Conservation (phyloP, 1,140 invertebrate genomes). For the Drosophila nikananu region DNA sequence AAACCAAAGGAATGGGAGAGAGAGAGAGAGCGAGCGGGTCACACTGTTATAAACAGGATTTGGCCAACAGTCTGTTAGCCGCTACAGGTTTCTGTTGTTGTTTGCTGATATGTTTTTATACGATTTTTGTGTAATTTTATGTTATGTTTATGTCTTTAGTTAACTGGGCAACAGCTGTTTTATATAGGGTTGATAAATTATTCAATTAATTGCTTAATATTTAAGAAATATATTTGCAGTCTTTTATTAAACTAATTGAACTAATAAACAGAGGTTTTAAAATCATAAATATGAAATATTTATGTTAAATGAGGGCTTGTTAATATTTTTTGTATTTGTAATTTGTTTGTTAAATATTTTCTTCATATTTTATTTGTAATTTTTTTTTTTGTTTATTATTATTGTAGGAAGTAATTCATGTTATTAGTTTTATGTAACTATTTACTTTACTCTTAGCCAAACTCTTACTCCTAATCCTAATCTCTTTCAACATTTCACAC, state of each 20-base stretch:
- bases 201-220: no score
- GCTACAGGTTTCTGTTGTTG: constrained; percentile 59
- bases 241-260: no score
- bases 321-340: neutral
- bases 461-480: neutral
- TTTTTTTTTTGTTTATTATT: neutral
- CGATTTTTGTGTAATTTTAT: neutral
- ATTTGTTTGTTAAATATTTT: neutral
- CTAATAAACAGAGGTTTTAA: neutral
- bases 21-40: constrained; percentile 13
- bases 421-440: constrained; percentile 49
- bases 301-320: neutral
- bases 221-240: neutral
- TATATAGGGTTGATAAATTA: neutral
- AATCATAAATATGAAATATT: neutral
- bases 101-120: neutral
- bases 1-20: neutral
- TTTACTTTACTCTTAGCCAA: constrained; percentile 26
- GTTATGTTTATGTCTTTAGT: neutral
- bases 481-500: neutral
- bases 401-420: constrained; percentile 1
- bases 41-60: constrained; percentile 20
- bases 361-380: no score
- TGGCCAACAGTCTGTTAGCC: constrained; percentile 48
- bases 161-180: constrained; percentile 43